Conservation (phyloP, 2,888 invertebrate genomes). For the Euproctis similis region DNA sequence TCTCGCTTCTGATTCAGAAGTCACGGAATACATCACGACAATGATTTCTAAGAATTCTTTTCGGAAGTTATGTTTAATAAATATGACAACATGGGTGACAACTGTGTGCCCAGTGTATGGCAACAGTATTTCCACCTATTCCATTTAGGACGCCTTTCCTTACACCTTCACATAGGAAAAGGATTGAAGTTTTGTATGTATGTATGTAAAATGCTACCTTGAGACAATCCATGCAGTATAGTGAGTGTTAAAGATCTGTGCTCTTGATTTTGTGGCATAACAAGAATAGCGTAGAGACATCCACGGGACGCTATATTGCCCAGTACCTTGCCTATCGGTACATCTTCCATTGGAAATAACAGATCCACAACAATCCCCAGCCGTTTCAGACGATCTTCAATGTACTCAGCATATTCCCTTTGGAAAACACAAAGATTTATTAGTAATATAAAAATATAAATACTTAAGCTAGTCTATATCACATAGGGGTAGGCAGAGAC, state of each 20-base stretch:
- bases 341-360: constrained; percentile 93
- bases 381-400: constrained; percentile 86
- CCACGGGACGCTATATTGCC: constrained; percentile 93
- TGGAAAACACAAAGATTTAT: too few species aligned
- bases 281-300: constrained; percentile 90
- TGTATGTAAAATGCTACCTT: constrained; percentile 77
- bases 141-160: too few species aligned
- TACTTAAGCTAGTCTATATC: too few species aligned
- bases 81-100: too few species aligned
- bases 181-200: background rate
- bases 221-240: constrained; percentile 91
- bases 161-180: background rate
- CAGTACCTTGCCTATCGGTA: constrained; percentile 83
- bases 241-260: constrained; percentile 91
- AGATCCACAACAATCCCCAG: constrained; percentile 88
- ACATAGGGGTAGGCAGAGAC: too few species aligned
- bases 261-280: constrained; percentile 90
- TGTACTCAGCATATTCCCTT: constrained; percentile 91
- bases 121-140: too few species aligned
- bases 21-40: too few species aligned
- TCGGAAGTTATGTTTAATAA: too few species aligned
- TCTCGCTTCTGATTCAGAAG: too few species aligned
- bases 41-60: too few species aligned
- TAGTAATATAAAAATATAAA: too few species aligned
- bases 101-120: too few species aligned